Evolutionary conservation across 2,797 vertebrate genomes (phyloP).

Genomic region (Poeciliopsis paucimaculata): DNA sequence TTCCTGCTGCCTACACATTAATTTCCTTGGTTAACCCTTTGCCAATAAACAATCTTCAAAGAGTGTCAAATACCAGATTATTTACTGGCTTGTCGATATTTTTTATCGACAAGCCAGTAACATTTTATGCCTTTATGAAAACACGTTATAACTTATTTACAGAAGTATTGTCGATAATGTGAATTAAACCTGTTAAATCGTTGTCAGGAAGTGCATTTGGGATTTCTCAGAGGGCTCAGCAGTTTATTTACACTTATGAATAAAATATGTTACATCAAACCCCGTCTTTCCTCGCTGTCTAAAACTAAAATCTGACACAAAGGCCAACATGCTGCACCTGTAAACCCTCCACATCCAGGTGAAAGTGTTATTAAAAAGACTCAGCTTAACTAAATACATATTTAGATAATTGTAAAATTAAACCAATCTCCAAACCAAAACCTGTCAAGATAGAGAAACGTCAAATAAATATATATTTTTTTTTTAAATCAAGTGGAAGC

Average conservation of each 20-base stretch:
- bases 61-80: not conserved
- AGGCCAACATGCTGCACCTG: slow-evolving; percentile 46
- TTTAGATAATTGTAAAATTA: not conserved
- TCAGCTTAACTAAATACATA: rapidly evolving
- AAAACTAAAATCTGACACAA: not conserved
- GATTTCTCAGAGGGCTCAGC: not conserved
- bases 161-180: not conserved
- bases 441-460: not conserved
- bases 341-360: slow-evolving; percentile 1
- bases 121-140: not conserved
- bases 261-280: not conserved
- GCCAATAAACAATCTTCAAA: not conserved
- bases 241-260: not conserved
- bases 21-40: not conserved
- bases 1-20: not conserved
- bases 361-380: not conserved
- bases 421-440: not conserved
- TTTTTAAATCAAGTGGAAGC: not conserved
- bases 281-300: not conserved
- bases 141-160: not conserved
- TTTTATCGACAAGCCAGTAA: too few species aligned
- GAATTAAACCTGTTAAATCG: not conserved
- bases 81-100: not conserved
- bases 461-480: not conserved
- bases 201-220: not conserved